These are phyloP conservation scores for Sialis lutaria DNA, from an alignment of 2,888 invertebrate genomes.

Conservation along the genomic window DNA sequence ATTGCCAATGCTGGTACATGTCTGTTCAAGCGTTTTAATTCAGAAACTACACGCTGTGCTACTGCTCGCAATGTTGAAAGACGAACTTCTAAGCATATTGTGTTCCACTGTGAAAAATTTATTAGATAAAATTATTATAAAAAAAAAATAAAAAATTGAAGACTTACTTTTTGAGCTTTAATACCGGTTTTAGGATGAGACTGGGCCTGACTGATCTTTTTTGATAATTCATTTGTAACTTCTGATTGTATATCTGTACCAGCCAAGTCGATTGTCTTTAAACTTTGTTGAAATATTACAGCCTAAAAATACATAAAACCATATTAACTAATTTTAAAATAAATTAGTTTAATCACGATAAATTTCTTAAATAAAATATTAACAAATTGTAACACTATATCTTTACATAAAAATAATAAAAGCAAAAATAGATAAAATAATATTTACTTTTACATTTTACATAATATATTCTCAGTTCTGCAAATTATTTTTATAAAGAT, in stretches of 20 bases:
- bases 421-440: no score
- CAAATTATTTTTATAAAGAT: no score
- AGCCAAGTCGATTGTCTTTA: slow-evolving; percentile 53
- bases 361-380: no score
- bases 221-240: slow-evolving; percentile 59
- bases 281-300: slow-evolving; percentile 63
- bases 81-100: slow-evolving; percentile 66
- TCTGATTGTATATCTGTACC: slow-evolving; percentile 63
- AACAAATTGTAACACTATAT: no score
- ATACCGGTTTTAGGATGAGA: slow-evolving; percentile 65
- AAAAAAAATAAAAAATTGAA: slow-evolving; percentile 2
- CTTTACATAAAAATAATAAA: no score
- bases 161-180: slow-evolving; percentile 70
- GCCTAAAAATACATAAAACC: slow-evolving; percentile 33
- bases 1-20: slow-evolving; percentile 76
- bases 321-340: background rate
- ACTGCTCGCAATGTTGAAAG: slow-evolving; percentile 64
- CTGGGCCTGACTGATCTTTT: slow-evolving; percentile 52
- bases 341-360: no score
- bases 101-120: slow-evolving; percentile 61
- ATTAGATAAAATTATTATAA: background rate
- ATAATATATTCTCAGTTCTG: no score
- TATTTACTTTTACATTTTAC: no score
- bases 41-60: slow-evolving; percentile 60
- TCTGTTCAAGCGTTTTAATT: slow-evolving; percentile 65